Base-by-base conservation (phyloP, 2,113 vertebrate species). In the Atractosteus spatula region DNA sequence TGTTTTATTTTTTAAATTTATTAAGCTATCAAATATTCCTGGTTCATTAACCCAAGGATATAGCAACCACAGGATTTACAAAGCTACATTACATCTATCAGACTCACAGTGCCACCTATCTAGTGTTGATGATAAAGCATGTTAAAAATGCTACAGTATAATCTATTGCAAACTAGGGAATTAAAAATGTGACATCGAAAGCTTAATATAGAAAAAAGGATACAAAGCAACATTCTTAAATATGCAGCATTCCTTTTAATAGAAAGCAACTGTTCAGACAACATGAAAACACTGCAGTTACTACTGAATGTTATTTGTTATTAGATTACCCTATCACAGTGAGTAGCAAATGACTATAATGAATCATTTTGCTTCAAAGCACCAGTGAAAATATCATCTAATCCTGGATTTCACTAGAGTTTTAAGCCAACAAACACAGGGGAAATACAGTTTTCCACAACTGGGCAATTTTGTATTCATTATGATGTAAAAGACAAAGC, bases 61-160 rank as follows among this genome's bases (percentile, higher is more conserved):
- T 76, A 83, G 82, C 81, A 86, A 87, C 79, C 75, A 84, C 84
- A 83, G 87, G 82, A 82, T 84, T 85, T 85, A 90, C 85, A 84
- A 89, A 86, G 83, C 84, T 88, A 89, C 82, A 72, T 83, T 77
- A 91, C 87, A 82, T 81, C 82, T 84, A 89, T 69, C 72, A 71
- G 84, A 84, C 82, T 69, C 81, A 91, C 88, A 87, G 70, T 80
- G 84, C 79, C 85, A 87, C 77, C 85, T 87, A 88, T 76, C 74
- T 79, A 82, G 83, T 85, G 73, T 55, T 78, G 74, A 85, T 70
- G 80, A 77, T 80, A 89, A 82, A 81, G 86, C 83, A 85, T 75
- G 81, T 69, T 76, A 76, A 80, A 78, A 79, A 76, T 72, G 70
- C 87, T 85, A n/a, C n/a, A n/a, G n/a, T n/a, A 88, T 56, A 71